Evolutionary conservation across 2,797 vertebrate genomes (phyloP), one percentile per base, ranked within the genome.

Genomic region (Diceros bicornis): DNA sequence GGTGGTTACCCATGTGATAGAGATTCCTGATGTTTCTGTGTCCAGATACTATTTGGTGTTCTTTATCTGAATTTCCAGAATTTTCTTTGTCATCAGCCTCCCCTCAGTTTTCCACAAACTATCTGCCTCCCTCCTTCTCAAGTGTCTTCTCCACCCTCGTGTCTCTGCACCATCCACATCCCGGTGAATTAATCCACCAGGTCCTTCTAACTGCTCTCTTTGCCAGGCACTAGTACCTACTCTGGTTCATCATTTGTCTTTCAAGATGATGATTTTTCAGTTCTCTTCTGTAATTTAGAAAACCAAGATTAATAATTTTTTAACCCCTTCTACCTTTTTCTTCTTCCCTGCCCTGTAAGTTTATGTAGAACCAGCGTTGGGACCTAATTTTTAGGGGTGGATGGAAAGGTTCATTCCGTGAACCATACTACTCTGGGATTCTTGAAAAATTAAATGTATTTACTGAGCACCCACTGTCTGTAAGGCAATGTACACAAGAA

Each of bases 1-100:
- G 37, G 37, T 44, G 94, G 96, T 96, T 97, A 94, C 86, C n/a
- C 81, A 27, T 87, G 72, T 94, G 61, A 96, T 81, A 77, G 88
- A 66, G 41, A 89, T 21, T 64, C 34, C 32, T n/a, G 9, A 34
- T 64, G 4, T 82, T 93, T 68, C 59, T 11, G 81, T 95, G 55
- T 59, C 34, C 32, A 29, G 23, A 34, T 82, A 32, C 44, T 47
- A 0, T 41, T 50, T 61, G 18, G 6, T 88, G 34, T 82, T 17
- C 55, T 94, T 83, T 68, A 8, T 75, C 61, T n/a, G 17, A 75
- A 81, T 75, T 88, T 86, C 41, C 4, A 13, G 6, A 89, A 37
- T 90, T 27, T 68, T n/a, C 29, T 34, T 93, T 17, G n/a, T 83
- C 16, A 75, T 72, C 37, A 37, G 21, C 34, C 55, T 75, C 23